A percentile compares a stretch with the other conserved stretches of the same genome.
phyloP scores from a whole-genome alignment of 2,797 vertebrate genomes.

The Sebastes itinus region DNA sequence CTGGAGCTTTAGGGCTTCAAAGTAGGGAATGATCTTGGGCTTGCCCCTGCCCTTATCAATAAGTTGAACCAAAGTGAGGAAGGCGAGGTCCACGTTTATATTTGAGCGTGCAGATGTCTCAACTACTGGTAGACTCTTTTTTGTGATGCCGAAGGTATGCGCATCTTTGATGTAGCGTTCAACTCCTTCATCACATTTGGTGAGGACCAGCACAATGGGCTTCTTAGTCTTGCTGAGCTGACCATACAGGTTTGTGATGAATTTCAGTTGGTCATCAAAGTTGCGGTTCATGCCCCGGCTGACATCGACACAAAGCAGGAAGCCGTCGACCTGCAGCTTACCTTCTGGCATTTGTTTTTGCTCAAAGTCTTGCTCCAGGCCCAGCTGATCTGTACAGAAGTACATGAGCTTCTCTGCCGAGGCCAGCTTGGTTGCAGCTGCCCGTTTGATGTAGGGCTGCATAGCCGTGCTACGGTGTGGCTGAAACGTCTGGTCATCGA shows the following conservation, averaged over 20 bases:
- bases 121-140: constrained; percentile 97
- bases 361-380: constrained; percentile 98
- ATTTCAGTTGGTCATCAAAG: constrained; percentile 98
- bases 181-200: constrained; percentile 97
- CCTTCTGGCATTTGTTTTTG: constrained; percentile 99
- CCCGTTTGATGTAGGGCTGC: constrained; percentile 96
- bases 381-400: constrained; percentile 98
- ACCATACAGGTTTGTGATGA: constrained; percentile 93
- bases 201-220: constrained; percentile 92
- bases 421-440: constrained; percentile 92
- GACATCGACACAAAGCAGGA: constrained; percentile 94
- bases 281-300: constrained; percentile 99
- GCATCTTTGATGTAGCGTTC: constrained; percentile 98
- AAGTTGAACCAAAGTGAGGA: constrained; percentile 92
- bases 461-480: constrained; percentile 97
- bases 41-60: constrained; percentile 93
- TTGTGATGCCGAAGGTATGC: constrained; percentile 93
- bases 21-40: constrained; percentile 96
- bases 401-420: constrained; percentile 99
- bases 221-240: constrained; percentile 97
- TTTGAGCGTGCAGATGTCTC: constrained; percentile 98
- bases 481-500: constrained; percentile 98
- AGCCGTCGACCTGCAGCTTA: constrained; percentile 95
- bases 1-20: constrained; percentile 96
- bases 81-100: constrained; percentile 95